phyloP scores from a whole-genome alignment of 2,113 vertebrate species.

The Numida meleagris region DNA sequence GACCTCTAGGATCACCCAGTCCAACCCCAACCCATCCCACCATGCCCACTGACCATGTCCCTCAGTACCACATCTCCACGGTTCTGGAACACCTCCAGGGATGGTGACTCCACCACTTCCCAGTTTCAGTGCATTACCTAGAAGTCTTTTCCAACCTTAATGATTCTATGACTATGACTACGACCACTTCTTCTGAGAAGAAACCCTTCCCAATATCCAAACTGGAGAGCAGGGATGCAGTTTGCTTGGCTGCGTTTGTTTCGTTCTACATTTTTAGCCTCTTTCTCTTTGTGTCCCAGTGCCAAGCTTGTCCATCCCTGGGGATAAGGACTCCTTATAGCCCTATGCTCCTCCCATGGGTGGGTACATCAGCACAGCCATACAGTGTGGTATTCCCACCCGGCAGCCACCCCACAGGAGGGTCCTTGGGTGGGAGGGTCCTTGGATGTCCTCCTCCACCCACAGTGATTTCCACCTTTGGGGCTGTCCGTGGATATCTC shows the following conservation, averaged over 20 bases:
- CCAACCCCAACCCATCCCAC: no score
- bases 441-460: neutral
- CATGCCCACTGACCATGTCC: no score
- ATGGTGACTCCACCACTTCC: no score
- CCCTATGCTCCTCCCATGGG: neutral
- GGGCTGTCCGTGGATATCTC: neutral
- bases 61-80: no score
- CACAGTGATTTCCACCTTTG: neutral
- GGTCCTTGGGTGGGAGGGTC: neutral
- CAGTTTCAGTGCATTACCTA: no score
- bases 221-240: neutral
- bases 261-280: neutral
- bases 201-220: no score
- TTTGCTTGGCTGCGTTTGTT: neutral
- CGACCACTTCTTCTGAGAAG: no score
- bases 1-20: no score
- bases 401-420: neutral
- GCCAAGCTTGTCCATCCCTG: neutral
- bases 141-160: no score
- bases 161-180: no score
- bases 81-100: no score
- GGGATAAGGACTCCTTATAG: neutral
- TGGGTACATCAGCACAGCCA: neutral
- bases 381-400: fast-evolving
- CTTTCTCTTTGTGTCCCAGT: neutral